Conservation (phyloP, 2,113 vertebrate genomes). For the Chinchilla lanigera region DNA sequence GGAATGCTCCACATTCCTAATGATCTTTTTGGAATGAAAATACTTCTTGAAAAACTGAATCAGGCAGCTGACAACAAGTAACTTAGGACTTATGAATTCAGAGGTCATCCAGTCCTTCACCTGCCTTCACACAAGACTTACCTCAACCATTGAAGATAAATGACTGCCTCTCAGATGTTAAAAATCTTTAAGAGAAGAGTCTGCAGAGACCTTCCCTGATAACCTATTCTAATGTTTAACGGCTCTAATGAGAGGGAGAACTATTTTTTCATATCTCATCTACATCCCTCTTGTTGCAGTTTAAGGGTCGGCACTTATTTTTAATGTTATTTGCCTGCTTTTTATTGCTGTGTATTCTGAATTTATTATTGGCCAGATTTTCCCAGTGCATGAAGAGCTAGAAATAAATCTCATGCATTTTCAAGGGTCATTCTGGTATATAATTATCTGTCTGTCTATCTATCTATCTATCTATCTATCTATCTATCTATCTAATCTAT, state of each 20-base stretch:
- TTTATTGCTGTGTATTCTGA: conserved; percentile 71
- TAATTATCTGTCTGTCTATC: background rate
- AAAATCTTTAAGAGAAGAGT: conserved; percentile 62
- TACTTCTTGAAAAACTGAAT: conserved; percentile 14
- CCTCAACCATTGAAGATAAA: conserved; percentile 63
- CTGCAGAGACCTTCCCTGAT: conserved; percentile 69
- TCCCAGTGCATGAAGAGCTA: conserved; percentile 60
- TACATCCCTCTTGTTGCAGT: conserved; percentile 71
- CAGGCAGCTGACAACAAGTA: conserved; percentile 39
- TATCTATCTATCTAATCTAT: too few species aligned
- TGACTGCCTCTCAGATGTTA: conserved; percentile 48
- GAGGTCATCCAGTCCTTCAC: conserved; percentile 63
- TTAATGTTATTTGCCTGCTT: conserved; percentile 78
- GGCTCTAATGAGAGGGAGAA: conserved; percentile 72
- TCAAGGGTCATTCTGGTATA: conserved; percentile 4
- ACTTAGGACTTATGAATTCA: conserved; percentile 8
- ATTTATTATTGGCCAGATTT: conserved; percentile 76
- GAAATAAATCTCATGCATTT: conserved; percentile 67
- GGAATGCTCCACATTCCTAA: background rate
- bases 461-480: background rate
- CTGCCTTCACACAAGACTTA: conserved; percentile 5
- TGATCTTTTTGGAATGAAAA: conserved; percentile 31
- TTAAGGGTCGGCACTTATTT: conserved; percentile 74
- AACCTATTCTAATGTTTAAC: conserved; percentile 69
- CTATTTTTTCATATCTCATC: conserved; percentile 64